These are phyloP conservation scores for Erannis defoliaria DNA, from an alignment of 2,888 invertebrate genomes.

Conservation along the genomic window DNA sequence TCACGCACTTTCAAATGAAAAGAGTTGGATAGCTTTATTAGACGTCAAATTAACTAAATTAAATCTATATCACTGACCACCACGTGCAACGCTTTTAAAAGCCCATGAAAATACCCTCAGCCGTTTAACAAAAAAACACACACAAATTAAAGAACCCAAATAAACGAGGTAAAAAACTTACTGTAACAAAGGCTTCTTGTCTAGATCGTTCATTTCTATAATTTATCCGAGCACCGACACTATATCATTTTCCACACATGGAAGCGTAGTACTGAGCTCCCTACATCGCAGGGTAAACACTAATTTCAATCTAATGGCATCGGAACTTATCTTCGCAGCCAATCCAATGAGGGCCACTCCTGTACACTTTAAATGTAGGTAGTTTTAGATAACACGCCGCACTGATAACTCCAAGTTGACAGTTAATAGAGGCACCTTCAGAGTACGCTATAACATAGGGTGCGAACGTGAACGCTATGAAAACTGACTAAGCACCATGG, in stretches of 20 bases:
- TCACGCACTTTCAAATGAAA: too few species aligned
- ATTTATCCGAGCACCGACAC: conserved; percentile 18
- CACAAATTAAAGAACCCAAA: neutral
- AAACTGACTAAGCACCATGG: too few species aligned
- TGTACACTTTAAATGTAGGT: conserved; percentile 36
- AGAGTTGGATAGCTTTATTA: too few species aligned
- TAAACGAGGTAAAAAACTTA: conserved; percentile 69
- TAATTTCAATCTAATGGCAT: conserved; percentile 60
- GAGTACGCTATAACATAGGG: neutral
- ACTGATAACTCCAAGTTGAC: conserved; percentile 31
- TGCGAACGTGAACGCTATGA: too few species aligned
- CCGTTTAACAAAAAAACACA: neutral
- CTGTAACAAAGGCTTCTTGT: conserved; percentile 68
- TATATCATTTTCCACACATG: conserved; percentile 32
- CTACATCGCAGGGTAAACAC: conserved; percentile 44
- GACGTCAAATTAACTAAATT: too few species aligned
- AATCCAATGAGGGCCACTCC: conserved; percentile 34
- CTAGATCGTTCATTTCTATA: conserved; percentile 62
- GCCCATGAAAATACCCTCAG: neutral
- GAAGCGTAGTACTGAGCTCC: conserved; percentile 6
- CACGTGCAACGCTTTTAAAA: neutral
- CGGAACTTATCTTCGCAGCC: conserved; percentile 29
- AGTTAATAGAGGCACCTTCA: conserved; percentile 1
- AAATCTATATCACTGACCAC: too few species aligned
- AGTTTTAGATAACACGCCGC: conserved; percentile 36